These are phyloP conservation scores for Leucophenga maculata DNA, from an alignment of 2,888 invertebrate genomes.

Conservation along the genomic window DNA sequence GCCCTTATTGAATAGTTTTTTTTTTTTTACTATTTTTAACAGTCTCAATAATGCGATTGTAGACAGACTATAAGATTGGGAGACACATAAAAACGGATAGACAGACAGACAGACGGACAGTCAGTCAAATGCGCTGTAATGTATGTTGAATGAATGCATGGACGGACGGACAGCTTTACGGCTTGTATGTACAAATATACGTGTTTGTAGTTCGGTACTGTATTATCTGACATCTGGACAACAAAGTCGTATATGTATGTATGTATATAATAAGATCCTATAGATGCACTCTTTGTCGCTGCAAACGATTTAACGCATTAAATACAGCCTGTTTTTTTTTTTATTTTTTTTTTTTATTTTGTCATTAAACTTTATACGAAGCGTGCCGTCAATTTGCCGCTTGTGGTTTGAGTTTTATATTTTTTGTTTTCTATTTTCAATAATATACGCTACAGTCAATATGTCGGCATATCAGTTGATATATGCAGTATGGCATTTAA, in stretches of 20 bases:
- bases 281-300: background rate
- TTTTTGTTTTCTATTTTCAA: background rate
- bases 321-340: background rate
- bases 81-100: background rate
- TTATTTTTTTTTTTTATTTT: too few relatives aligned
- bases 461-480: too few relatives aligned
- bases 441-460: background rate
- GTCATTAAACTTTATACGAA: conserved; percentile 60
- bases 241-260: conserved; percentile 48
- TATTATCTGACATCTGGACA: conserved; percentile 44
- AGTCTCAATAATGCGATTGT: too few relatives aligned
- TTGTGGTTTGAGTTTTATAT: conserved; percentile 40
- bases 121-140: background rate
- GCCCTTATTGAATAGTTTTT: too few relatives aligned
- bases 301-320: background rate
- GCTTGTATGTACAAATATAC: too few relatives aligned
- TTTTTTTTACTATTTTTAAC: too few relatives aligned
- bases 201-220: background rate
- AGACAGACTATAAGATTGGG: too few relatives aligned
- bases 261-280: background rate
- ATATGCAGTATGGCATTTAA: too few relatives aligned
- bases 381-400: conserved; percentile 65
- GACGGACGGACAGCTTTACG: too few relatives aligned
- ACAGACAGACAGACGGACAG: conserved; percentile 1
- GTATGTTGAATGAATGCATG: background rate